Evolutionary conservation across 1,140 invertebrate genomes (phyloP).

Genomic region (Stegodyphus mimosarum): DNA sequence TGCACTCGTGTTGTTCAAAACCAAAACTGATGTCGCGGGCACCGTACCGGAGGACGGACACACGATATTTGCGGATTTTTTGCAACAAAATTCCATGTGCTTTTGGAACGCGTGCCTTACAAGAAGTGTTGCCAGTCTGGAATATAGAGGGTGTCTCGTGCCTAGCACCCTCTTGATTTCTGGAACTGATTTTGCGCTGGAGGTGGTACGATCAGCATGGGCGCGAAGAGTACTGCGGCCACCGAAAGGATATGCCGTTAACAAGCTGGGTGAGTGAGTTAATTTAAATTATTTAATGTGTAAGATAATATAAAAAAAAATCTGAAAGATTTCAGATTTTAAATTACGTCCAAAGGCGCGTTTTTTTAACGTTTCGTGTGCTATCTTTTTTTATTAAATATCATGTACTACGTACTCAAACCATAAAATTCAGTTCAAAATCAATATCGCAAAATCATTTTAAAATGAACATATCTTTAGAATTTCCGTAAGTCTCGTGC

Average conservation of each 20-base stretch:
- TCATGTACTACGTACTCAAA: too few species aligned
- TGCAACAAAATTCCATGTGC: constrained; percentile 89
- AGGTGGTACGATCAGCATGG: constrained; percentile 88
- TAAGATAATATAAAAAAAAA: not conserved
- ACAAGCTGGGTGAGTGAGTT: constrained; percentile 82
- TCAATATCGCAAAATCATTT: too few species aligned
- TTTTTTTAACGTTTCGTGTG: too few species aligned
- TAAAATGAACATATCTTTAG: too few species aligned
- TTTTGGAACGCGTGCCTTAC: constrained; percentile 90
- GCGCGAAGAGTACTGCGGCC: constrained; percentile 87
- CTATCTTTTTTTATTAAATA: too few species aligned
- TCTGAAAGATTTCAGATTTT: too few species aligned
- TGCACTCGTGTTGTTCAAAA: constrained; percentile 14
- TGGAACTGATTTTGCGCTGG: constrained; percentile 78
- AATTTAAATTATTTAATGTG: not conserved
- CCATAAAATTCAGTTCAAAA: too few species aligned
- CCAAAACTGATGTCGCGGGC: too few species aligned
- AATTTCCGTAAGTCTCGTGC: too few species aligned
- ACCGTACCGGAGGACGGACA: constrained; percentile 5
- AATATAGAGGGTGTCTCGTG: constrained; percentile 89
- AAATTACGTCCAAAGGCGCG: too few species aligned
- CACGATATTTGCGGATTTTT: constrained; percentile 77
- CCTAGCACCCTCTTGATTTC: constrained; percentile 85
- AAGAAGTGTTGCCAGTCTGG: constrained; percentile 84
- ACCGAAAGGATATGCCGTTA: constrained; percentile 88